Percentiles rank a stretch among this genome's conserved stretches.
phyloP scores from a whole-genome alignment of 2,797 vertebrate genomes.

The Accipiter badius region DNA sequence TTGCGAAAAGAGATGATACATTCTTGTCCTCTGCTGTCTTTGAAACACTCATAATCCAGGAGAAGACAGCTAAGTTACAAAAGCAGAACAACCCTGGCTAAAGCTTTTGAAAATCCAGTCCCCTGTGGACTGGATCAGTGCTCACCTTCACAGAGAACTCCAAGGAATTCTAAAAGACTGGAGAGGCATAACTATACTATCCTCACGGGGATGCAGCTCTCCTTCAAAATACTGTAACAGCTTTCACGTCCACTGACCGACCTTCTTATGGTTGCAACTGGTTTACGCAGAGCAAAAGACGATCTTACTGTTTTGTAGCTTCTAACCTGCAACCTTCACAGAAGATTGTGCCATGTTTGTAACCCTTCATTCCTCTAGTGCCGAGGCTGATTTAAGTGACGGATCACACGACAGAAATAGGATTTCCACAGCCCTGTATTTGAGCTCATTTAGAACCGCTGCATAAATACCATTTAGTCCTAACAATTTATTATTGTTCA shows the following conservation, averaged over 20 bases:
- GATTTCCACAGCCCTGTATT: background rate
- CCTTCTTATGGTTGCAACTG: background rate
- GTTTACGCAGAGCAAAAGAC: background rate
- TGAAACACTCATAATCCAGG: background rate
- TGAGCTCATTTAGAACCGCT: background rate
- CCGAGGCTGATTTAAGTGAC: background rate
- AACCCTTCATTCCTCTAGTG: background rate
- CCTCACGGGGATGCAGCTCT: background rate
- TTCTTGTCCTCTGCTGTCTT: background rate
- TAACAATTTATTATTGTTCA: constrained; percentile 35
- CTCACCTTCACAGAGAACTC: background rate
- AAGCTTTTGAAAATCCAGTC: background rate
- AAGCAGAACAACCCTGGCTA: background rate
- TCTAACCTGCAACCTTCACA: background rate
- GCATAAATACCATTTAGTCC: background rate
- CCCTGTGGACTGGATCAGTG: background rate
- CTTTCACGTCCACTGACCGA: background rate
- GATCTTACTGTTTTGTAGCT: background rate
- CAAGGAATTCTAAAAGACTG: background rate
- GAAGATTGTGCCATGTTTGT: background rate
- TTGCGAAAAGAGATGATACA: background rate
- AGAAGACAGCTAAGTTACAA: background rate
- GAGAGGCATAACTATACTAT: background rate
- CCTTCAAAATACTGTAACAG: background rate
- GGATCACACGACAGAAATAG: background rate